Evolutionary conservation across 2,888 invertebrate species (phyloP).

Genomic region (Drosophila mayaguana): DNA sequence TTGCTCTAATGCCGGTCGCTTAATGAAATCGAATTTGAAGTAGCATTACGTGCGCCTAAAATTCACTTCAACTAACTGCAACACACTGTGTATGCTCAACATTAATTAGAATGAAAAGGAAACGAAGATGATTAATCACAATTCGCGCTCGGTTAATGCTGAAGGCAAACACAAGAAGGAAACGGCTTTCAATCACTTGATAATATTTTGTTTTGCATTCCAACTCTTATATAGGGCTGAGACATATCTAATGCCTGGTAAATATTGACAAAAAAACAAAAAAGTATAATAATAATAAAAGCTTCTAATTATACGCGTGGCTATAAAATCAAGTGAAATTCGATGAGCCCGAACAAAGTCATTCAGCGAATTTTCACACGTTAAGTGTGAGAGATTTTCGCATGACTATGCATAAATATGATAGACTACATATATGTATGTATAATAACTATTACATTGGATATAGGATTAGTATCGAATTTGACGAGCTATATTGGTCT

Average conservation of each 20-base stretch:
- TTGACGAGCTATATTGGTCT: neutral
- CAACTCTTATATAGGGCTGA: constrained; percentile 20
- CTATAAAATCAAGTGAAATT: constrained; percentile 23
- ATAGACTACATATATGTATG: neutral
- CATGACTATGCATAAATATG: neutral
- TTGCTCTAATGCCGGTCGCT: constrained; percentile 43
- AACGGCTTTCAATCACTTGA: constrained; percentile 62
- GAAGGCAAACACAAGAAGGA: constrained; percentile 44
- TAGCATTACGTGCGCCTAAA: constrained; percentile 29
- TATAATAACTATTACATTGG: neutral
- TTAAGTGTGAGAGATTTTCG: constrained; percentile 33
- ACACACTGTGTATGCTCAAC: constrained; percentile 62
- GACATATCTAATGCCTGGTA: constrained; percentile 34
- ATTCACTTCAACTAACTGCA: constrained; percentile 29
- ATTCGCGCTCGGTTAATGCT: constrained; percentile 65
- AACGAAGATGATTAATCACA: constrained; percentile 61
- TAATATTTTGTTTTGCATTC: constrained; percentile 75
- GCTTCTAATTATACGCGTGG: constrained; percentile 61
- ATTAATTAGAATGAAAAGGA: constrained; percentile 34
- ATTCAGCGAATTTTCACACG: constrained; percentile 66
- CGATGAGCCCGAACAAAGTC: constrained; percentile 37
- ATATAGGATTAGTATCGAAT: neutral
- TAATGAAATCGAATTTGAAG: constrained; percentile 53
- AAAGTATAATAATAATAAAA: constrained; percentile 43
- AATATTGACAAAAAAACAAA: constrained; percentile 49